These are phyloP conservation scores for Anser cygnoides DNA, from an alignment of 2,113 vertebrate genomes.

Conservation along the genomic window DNA sequence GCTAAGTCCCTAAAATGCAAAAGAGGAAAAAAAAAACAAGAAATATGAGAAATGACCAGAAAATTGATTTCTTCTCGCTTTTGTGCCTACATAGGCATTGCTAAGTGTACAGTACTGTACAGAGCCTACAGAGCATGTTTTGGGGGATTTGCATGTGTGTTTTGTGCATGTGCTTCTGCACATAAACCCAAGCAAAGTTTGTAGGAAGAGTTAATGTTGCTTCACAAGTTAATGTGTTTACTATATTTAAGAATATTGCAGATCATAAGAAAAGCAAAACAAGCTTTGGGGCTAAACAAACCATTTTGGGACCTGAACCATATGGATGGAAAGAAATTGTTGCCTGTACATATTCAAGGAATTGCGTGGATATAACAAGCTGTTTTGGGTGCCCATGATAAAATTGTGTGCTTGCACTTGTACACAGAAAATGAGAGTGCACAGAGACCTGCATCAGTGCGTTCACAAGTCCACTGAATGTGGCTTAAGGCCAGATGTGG, in stretches of 20 bases:
- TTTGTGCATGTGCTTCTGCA: background rate
- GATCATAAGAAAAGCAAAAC: background rate
- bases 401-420: accelerated
- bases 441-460: background rate
- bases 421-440: background rate
- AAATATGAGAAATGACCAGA: background rate
- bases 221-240: background rate
- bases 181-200: background rate
- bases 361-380: background rate
- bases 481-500: background rate
- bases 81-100: accelerated
- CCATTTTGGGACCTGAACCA: background rate
- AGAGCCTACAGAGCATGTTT: background rate
- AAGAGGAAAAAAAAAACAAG: background rate
- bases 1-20: background rate
- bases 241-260: background rate
- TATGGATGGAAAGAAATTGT: background rate
- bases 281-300: background rate
- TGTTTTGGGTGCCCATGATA: background rate
- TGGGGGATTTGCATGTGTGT: background rate
- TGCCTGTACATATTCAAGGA: background rate
- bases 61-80: background rate
- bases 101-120: background rate
- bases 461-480: accelerated
- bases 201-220: background rate